Evolutionary conservation across 37 sponge, comb jelly and placozoan species (phyloP), one percentile per base, ranked within the genome.

Genomic region (Hexactinellida sp.): DNA sequence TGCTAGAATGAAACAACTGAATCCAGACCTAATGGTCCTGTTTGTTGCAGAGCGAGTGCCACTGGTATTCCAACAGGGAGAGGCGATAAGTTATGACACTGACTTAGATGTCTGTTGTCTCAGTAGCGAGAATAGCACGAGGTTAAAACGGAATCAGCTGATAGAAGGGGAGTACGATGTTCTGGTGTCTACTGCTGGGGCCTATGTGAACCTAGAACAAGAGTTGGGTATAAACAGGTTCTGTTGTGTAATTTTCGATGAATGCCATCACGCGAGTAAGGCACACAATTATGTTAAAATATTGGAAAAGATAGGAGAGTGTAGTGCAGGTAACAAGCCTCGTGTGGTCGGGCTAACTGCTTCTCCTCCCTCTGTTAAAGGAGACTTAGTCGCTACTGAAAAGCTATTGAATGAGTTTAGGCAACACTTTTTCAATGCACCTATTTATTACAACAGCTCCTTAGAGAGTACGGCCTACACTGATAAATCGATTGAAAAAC

Each of bases 1-100:
- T 28, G 76, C 76, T 7, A 63, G 30, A 28, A 63, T 63, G 76
- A 63, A 25, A 28, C 34, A 32, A 63, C 13, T 63, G 13, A 63
- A 63, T n/a, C 76, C 76, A 10, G 30, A 63, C 34, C 34, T 25
- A 10, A 63, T 63, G 76, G 34, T 63, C 3, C 76, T 63, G 3
- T 63, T 63, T 23, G 5, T 63, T 32, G 76, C 30, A 32, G 76
- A 63, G 34, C 76, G 76, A 25, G 76, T 63, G 3, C 76, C 76
- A n/a, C 30, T 63, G 76, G 76, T 63, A 21, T 63, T 63, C 30
- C 76, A 63, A n/a, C 76, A 63, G 30, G 76, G 76, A 63, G 76
- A 63, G 5, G 25, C 76, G 25, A 63, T 63, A 21, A 63, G 30
- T 63, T 63, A 7, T n/a, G 30, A 63, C 13, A 63, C 76, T 3